A percentile compares a stretch with the other conserved stretches of the same genome.
These are phyloP conservation scores for Ricordea florida DNA, from an alignment of 92 coral and sea anemone species.

Conservation along the genomic window DNA sequence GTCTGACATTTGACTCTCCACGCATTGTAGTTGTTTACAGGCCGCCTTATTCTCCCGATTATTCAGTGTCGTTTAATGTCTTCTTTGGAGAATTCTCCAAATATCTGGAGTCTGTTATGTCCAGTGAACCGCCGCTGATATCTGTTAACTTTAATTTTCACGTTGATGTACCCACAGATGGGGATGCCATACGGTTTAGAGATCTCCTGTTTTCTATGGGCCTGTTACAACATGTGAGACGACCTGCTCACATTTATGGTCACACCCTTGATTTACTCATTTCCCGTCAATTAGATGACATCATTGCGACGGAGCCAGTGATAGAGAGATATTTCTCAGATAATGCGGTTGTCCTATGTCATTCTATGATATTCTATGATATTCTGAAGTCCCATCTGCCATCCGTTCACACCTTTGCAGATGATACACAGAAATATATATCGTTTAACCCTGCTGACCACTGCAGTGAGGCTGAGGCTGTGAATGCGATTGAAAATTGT, in stretches of 20 bases:
- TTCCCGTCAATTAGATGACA: constrained; percentile 15
- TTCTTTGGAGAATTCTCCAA: neutral
- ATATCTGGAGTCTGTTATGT: neutral
- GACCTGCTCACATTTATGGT: constrained; percentile 28
- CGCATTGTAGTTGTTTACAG: constrained; percentile 19
- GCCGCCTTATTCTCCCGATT: neutral
- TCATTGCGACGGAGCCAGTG: constrained; percentile 7
- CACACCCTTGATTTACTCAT: constrained; percentile 42
- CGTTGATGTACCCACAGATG: constrained; percentile 12
- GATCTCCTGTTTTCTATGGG: constrained; percentile 9
- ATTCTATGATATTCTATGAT: neutral
- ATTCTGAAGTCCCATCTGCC: too few species aligned
- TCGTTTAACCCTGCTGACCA: too few species aligned
- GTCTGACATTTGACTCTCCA: too few species aligned
- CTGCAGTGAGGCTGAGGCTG: too few species aligned
- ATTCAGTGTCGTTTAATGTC: neutral
- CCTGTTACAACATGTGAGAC: constrained; percentile 25
- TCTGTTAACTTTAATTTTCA: constrained; percentile 19
- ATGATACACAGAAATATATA: too few species aligned
- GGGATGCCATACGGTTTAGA: constrained; percentile 12
- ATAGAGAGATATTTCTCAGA: constrained; percentile 34
- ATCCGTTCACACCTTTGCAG: too few species aligned
- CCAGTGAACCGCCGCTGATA: constrained; percentile 13
- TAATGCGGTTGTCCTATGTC: constrained; percentile 9
- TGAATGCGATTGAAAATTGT: too few species aligned